These are phyloP conservation scores for Centropristis striata DNA, from an alignment of 2,113 vertebrate species.

Conservation along the genomic window DNA sequence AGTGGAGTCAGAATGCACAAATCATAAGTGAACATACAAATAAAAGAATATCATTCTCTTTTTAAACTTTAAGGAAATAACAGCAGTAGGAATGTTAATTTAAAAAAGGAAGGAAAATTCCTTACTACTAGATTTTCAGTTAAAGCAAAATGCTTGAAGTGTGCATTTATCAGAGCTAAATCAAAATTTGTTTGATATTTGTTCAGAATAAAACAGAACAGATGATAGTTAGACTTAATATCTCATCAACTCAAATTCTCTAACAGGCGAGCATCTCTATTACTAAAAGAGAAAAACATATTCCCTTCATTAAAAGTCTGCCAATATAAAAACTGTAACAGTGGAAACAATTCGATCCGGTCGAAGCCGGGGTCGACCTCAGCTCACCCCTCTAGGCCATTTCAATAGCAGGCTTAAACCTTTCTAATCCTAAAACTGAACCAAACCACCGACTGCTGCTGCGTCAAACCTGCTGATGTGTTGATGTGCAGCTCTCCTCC, in stretches of 20 bases:
- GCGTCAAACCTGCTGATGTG: conserved; percentile 55
- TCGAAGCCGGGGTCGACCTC: conserved; percentile 36
- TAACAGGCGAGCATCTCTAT: neutral
- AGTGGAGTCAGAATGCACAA: no score
- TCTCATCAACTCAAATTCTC: neutral
- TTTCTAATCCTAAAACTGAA: conserved; percentile 60
- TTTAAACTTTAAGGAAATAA: no score
- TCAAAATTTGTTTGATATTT: neutral
- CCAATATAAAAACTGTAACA: conserved; percentile 18
- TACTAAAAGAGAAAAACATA: neutral
- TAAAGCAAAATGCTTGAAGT: no score
- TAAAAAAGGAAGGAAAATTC: neutral
- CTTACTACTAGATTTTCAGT: no score
- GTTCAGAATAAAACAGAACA: neutral
- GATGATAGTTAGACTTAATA: neutral
- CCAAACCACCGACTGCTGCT: conserved; percentile 25
- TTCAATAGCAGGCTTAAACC: conserved; percentile 68
- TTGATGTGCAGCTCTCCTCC: neutral
- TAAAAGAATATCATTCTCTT: no score
- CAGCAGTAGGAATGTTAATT: neutral
- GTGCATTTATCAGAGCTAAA: neutral
- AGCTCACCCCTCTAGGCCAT: conserved; percentile 38
- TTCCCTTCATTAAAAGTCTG: conserved; percentile 1
- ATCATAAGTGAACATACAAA: no score
- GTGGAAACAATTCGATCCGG: conserved; percentile 37